Percentiles rank a stretch among this genome's conserved stretches.
phyloP scores from a whole-genome alignment of 2,797 vertebrate species.

The Echiichthys vipera region DNA sequence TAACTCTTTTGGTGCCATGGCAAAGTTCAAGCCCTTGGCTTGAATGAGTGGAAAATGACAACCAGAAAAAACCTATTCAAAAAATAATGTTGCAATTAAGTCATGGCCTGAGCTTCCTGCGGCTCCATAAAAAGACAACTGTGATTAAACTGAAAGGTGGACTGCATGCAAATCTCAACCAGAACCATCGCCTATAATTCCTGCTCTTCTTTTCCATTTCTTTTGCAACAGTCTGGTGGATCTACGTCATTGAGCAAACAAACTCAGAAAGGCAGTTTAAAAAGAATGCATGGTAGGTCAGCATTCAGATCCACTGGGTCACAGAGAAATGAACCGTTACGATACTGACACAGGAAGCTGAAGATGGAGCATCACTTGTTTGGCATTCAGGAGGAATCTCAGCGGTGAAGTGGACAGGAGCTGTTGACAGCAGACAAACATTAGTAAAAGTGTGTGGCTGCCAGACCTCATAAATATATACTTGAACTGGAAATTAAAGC shows the following conservation, averaged over 20 bases:
- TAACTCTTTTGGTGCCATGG: no score
- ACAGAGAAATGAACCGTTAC: slow-evolving; percentile 11
- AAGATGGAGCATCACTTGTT: slow-evolving; percentile 18
- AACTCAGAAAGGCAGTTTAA: slow-evolving; percentile 23
- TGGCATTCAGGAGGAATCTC: slow-evolving; percentile 43
- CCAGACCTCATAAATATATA: slow-evolving; percentile 40
- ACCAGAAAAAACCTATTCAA: slow-evolving; percentile 12
- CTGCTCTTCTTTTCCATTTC: slow-evolving; percentile 14
- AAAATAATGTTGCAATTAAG: slow-evolving; percentile 35
- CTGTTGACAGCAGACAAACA: slow-evolving; percentile 41
- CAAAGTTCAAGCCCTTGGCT: no score
- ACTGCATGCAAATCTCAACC: slow-evolving; percentile 35
- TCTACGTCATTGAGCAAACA: slow-evolving; percentile 9
- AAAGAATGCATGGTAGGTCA: slow-evolving; percentile 12
- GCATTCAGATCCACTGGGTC: slow-evolving; percentile 24
- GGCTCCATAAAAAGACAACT: neutral
- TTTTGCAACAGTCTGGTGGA: slow-evolving; percentile 37
- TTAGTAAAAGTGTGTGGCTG: slow-evolving; percentile 27
- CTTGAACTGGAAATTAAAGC: neutral
- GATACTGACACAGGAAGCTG: neutral
- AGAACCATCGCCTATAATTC: slow-evolving; percentile 17
- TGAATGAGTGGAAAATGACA: slow-evolving; percentile 36
- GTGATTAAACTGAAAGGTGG: neutral
- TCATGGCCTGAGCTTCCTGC: neutral
- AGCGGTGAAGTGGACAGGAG: slow-evolving; percentile 23